A percentile compares a stretch with the other conserved stretches of the same genome.
Evolutionary conservation across 2,888 invertebrate genomes (phyloP).

Genomic region (Notocelia uddmanniana): DNA sequence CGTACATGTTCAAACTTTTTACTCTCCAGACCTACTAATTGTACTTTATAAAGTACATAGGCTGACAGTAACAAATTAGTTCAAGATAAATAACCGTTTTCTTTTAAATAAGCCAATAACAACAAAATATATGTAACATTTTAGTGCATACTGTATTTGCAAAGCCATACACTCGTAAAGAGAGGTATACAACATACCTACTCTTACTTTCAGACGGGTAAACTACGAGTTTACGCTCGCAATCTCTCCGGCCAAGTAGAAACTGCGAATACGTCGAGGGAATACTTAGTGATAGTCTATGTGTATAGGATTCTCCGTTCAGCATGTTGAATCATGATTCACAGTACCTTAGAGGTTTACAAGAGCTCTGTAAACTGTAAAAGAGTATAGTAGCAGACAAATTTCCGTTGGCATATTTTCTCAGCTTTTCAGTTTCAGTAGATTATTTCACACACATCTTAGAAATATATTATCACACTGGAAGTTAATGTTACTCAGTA

Average conservation of each 20-base stretch:
- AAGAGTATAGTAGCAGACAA: background rate
- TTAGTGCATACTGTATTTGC: background rate
- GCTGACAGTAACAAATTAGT: background rate
- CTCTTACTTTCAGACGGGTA: background rate
- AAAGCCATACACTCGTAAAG: background rate
- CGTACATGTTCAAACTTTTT: background rate
- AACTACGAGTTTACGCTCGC: constrained; percentile 9
- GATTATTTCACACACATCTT: background rate
- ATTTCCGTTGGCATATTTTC: background rate
- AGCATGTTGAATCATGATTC: constrained; percentile 21
- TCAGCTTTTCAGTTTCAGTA: background rate
- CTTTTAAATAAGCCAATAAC: background rate
- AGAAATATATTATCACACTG: background rate
- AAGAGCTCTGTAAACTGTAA: background rate
- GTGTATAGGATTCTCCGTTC: constrained; percentile 29
- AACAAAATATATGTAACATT: background rate
- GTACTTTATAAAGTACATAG: background rate
- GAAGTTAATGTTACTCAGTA: background rate
- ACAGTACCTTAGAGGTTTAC: constrained; percentile 23
- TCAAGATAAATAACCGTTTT: background rate
- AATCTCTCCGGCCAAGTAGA: constrained; percentile 5
- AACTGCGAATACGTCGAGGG: constrained; percentile 26
- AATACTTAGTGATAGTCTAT: constrained; percentile 30
- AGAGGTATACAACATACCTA: background rate
- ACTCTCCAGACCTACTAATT: background rate